Percentiles rank a stretch among this genome's conserved stretches.
These are phyloP conservation scores for Sebastes jordani DNA, from an alignment of 2,797 vertebrate species.

Conservation along the genomic window DNA sequence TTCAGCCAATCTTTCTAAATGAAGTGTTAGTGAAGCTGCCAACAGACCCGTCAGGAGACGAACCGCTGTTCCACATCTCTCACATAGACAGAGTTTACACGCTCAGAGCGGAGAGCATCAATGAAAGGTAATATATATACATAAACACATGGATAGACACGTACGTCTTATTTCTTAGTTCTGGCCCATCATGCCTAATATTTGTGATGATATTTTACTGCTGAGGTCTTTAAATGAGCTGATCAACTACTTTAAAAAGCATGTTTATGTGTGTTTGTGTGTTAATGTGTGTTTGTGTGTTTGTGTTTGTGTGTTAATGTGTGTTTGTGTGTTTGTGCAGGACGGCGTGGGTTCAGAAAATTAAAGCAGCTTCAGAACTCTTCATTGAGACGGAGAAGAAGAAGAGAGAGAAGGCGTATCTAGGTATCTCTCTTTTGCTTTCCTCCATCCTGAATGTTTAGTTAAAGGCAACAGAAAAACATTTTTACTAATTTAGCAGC, in stretches of 20 bases:
- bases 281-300: background rate
- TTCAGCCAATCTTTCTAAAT: slow-evolving; percentile 96
- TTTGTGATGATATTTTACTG: background rate
- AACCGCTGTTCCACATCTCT: slow-evolving; percentile 98
- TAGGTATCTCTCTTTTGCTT: slow-evolving; percentile 79
- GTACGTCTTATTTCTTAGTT: background rate
- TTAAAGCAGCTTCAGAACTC: slow-evolving; percentile 97
- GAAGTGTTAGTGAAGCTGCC: slow-evolving; percentile 97
- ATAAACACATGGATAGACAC: background rate
- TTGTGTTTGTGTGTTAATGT: slow-evolving; percentile 5
- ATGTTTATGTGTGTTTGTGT: background rate
- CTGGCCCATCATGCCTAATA: too few relatives aligned
- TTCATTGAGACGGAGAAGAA: slow-evolving; percentile 99
- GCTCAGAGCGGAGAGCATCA: slow-evolving; percentile 94
- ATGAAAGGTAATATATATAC: slow-evolving; percentile 86
- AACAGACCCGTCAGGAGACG: slow-evolving; percentile 97
- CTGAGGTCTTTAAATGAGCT: background rate
- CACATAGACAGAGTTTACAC: slow-evolving; percentile 98
- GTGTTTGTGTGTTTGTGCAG: slow-evolving; percentile 72
- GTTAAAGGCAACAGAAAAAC: background rate
- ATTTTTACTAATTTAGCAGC: too few relatives aligned
- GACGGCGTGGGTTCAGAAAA: slow-evolving; percentile 99
- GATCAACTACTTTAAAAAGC: too few relatives aligned
- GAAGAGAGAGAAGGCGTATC: slow-evolving; percentile 97
- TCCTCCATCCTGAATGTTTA: background rate